A percentile compares a stretch with the other conserved stretches of the same genome.
Conservation (phyloP, 2,888 invertebrate genomes). For the Caenorhabditis drosophilae region DNA sequence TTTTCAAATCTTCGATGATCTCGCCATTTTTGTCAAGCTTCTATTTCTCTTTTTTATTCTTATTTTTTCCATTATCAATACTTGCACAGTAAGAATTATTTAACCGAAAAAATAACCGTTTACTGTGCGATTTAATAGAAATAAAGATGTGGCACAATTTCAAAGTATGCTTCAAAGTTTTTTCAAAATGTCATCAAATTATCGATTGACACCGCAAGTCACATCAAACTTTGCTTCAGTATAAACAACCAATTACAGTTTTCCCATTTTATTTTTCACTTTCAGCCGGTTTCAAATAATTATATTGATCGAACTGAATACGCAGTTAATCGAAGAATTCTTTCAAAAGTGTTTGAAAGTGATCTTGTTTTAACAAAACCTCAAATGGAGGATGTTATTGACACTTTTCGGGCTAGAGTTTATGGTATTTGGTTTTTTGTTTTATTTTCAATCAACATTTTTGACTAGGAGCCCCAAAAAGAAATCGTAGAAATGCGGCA, state of each 20-base stretch:
- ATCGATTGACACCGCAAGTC: constrained; percentile 25
- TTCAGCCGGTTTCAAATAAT: constrained; percentile 20
- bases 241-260: no score
- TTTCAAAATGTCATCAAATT: constrained; percentile 29
- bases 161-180: constrained; percentile 14
- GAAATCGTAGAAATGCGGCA: constrained; percentile 42
- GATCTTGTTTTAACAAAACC: constrained; percentile 44
- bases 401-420: constrained; percentile 36
- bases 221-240: constrained; percentile 32
- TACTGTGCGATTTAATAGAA: neutral
- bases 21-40: neutral
- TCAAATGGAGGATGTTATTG: constrained; percentile 47
- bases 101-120: neutral
- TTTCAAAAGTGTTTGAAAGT: constrained; percentile 44
- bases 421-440: constrained; percentile 9
- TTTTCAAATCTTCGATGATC: no score
- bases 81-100: neutral
- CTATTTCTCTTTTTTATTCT: neutral
- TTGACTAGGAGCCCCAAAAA: constrained; percentile 5
- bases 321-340: constrained; percentile 35
- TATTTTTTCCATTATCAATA: neutral
- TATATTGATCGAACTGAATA: constrained; percentile 43
- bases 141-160: constrained; percentile 10
- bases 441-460: neutral
- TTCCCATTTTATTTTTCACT: no score